phyloP scores from a whole-genome alignment of 2,113 vertebrate species.

The Rhombomys opimus region DNA sequence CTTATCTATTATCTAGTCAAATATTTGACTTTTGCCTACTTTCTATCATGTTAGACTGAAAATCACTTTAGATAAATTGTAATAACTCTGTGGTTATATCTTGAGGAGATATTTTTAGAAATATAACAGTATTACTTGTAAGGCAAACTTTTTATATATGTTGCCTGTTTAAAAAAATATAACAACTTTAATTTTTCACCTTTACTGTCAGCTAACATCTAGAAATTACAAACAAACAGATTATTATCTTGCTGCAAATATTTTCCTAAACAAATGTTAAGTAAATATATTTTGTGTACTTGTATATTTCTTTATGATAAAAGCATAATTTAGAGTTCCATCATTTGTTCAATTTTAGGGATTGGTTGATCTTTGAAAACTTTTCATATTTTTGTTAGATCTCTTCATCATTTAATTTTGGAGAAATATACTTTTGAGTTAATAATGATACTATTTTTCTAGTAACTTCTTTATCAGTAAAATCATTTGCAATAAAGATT shows the following conservation, averaged over 20 bases:
- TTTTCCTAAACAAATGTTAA: slow-evolving; percentile 9
- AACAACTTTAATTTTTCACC: not conserved
- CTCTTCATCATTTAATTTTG: slow-evolving; percentile 2
- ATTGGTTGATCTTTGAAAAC: not conserved
- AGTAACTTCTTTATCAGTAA: not conserved
- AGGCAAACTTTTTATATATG: not conserved
- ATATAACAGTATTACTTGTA: not conserved
- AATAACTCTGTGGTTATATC: not conserved
- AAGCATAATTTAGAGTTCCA: not conserved
- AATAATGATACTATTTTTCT: not conserved
- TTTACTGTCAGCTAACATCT: not conserved
- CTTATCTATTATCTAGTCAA: not conserved
- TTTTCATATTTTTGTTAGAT: not conserved
- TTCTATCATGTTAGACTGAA: not conserved
- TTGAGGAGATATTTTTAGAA: not conserved
- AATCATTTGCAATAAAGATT: not conserved
- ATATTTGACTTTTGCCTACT: not conserved
- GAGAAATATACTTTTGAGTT: not conserved
- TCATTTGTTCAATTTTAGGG: not conserved
- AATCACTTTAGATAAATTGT: not conserved
- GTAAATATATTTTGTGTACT: not conserved
- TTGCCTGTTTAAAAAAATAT: not conserved
- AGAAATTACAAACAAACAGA: not conserved
- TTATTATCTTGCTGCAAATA: not conserved
- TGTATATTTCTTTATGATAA: not conserved